phyloP scores from a whole-genome alignment of 2,888 invertebrate species.

The Keiferia lycopersicella region DNA sequence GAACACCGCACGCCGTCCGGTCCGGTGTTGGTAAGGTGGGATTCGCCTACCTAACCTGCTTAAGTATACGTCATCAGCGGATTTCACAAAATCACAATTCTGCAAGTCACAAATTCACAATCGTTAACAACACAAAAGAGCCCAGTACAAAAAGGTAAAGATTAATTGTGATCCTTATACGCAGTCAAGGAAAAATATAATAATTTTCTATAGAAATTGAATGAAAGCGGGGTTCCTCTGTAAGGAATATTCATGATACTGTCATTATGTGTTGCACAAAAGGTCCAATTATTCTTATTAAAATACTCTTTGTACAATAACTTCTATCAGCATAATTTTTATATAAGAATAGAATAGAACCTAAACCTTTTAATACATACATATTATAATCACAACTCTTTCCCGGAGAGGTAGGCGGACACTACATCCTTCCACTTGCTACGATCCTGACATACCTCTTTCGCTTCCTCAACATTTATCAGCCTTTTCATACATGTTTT shows the following conservation, averaged over 20 bases:
- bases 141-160: neutral
- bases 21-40: too few species aligned
- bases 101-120: neutral
- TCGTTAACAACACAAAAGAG: neutral
- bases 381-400: too few species aligned
- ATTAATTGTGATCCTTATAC: conserved; percentile 7
- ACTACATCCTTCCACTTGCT: too few species aligned
- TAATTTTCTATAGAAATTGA: conserved; percentile 13
- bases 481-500: too few species aligned
- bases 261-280: conserved; percentile 3
- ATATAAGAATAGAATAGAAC: too few species aligned
- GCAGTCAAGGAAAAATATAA: conserved; percentile 3
- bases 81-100: neutral
- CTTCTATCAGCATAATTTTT: neutral
- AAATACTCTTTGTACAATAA: neutral
- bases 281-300: neutral
- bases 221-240: conserved; percentile 1
- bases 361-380: too few species aligned
- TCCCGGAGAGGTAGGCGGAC: too few species aligned
- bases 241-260: conserved; percentile 4
- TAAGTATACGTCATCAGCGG: too few species aligned
- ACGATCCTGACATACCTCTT: too few species aligned
- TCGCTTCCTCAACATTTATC: too few species aligned
- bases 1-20: too few species aligned
- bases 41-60: too few species aligned